Percentiles rank a stretch among this genome's conserved stretches.
Conservation (phyloP, 2,888 invertebrate genomes). For the Drosophila pseudotalamancana region DNA sequence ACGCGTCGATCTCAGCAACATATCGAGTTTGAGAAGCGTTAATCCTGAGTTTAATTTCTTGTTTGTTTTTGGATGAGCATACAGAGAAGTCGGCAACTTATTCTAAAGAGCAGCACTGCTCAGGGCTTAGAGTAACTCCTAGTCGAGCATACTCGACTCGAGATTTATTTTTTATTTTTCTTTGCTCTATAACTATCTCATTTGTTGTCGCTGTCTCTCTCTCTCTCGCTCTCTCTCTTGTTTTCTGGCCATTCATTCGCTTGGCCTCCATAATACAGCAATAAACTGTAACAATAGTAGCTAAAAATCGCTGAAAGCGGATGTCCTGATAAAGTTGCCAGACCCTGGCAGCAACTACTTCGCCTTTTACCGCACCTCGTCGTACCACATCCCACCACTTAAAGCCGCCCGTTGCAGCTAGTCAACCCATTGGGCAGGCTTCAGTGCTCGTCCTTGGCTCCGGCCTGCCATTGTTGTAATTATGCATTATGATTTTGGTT, state of each 20-base stretch:
- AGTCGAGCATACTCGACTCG: no score
- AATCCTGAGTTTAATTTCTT: no score
- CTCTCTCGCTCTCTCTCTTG: conserved; percentile 37
- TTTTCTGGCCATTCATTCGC: conserved; percentile 69
- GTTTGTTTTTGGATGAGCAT: no score
- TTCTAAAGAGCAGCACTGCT: no score
- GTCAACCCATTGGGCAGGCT: conserved; percentile 46
- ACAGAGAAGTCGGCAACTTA: no score
- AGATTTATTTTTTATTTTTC: no score
- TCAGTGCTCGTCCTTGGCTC: conserved; percentile 60
- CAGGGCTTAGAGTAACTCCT: no score
- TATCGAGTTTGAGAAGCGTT: no score
- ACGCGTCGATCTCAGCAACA: no score
- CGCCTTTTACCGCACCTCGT: no score
- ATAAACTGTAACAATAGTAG: conserved; percentile 78
- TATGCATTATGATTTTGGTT: conserved; percentile 68
- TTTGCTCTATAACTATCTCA: no score
- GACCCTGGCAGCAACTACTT: conserved; percentile 46
- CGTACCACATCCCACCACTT: not conserved
- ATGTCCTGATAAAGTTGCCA: conserved; percentile 76
- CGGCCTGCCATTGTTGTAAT: conserved; percentile 66
- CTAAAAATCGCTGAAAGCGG: conserved; percentile 79
- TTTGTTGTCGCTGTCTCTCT: conserved; percentile 7
- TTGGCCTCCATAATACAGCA: conserved; percentile 76
- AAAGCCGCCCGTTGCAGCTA: no score